Base-by-base conservation (phyloP, 2,113 vertebrate species). In the Loxodonta africana region DNA sequence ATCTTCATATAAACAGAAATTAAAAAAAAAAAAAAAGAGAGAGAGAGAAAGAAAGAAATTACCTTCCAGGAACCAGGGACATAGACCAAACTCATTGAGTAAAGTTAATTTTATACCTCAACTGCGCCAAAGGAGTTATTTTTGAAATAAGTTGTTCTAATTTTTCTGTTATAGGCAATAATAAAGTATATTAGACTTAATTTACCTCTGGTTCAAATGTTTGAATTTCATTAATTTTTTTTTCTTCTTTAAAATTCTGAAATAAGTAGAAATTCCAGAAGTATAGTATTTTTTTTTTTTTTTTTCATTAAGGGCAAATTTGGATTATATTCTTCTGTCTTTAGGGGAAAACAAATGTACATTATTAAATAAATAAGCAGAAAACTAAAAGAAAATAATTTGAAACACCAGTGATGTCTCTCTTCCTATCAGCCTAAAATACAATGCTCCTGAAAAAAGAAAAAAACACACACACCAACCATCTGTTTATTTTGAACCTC, bases 331-430 rank as follows among this genome's bases (percentile, higher is more conserved):
- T 90, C 25, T 90, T 53, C 57, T 88, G 10, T 88, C 84, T 87
- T 65, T 37, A 78, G 3, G 1, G 10, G 17, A 90, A 81, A 92
- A 67, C 33, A n/a, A 53, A 60, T 41, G 21, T 30, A 30, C 2
- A 41, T 69, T 44, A 82, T 11, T 78, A 67, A 71, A 30, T 53
- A 81, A 84, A 69, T 41, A 73, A 91, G 20, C 3, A 88, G 25
- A 92, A 90, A 87, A 57, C 20, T 37, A 21, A 86, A 94, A 63
- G 51, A 89, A 74, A 86, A 30, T n/a, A 78, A 89, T 93, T 76
- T 76, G n/a, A 85, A 92, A 69, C 6, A 46, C 30, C 44, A 51
- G 6, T 6, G 78, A 69, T 41, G 5, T 4, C 11, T 30, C 53
- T 74, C 83, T 60, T 20, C 80, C 33, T 91, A n/a, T 7, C 28